Evolutionary conservation across 2,113 vertebrate species (phyloP).

Genomic region (Tautogolabrus adspersus): DNA sequence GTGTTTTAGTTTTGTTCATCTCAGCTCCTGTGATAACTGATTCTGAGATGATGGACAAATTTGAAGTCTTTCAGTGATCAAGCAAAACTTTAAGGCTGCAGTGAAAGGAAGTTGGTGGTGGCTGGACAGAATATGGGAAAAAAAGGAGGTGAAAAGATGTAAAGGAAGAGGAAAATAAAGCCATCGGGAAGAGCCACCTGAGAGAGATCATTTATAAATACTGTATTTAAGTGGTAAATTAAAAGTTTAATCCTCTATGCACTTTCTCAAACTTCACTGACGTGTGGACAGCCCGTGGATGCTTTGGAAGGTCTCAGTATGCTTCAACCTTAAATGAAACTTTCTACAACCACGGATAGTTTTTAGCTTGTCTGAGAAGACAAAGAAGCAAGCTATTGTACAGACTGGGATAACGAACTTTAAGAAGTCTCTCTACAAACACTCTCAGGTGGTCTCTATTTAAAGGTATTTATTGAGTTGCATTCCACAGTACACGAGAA

Average conservation of each 20-base stretch:
- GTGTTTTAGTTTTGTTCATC: slow-evolving; percentile 11
- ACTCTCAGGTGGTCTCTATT: no score
- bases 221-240: slow-evolving; percentile 6
- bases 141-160: background rate
- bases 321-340: slow-evolving; percentile 16
- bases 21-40: slow-evolving; percentile 24
- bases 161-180: slow-evolving; percentile 38
- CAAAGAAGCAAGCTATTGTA: background rate
- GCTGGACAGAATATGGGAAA: background rate
- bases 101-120: background rate
- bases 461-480: no score
- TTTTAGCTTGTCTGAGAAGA: background rate
- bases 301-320: slow-evolving; percentile 47
- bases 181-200: slow-evolving; percentile 26
- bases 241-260: slow-evolving; percentile 50
- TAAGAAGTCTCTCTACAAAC: background rate
- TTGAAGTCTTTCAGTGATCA: slow-evolving; percentile 4
- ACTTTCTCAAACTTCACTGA: slow-evolving; percentile 65
- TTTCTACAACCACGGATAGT: no score
- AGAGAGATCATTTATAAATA: slow-evolving; percentile 14
- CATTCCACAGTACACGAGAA: no score
- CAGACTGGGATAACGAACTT: background rate
- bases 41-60: slow-evolving; percentile 1
- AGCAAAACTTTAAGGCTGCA: slow-evolving; percentile 2
- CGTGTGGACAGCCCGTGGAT: slow-evolving; percentile 13